A percentile compares a stretch with the other conserved stretches of the same genome.
These are phyloP conservation scores for Engraulis encrasicolus DNA, from an alignment of 2,113 vertebrate genomes.

Conservation along the genomic window DNA sequence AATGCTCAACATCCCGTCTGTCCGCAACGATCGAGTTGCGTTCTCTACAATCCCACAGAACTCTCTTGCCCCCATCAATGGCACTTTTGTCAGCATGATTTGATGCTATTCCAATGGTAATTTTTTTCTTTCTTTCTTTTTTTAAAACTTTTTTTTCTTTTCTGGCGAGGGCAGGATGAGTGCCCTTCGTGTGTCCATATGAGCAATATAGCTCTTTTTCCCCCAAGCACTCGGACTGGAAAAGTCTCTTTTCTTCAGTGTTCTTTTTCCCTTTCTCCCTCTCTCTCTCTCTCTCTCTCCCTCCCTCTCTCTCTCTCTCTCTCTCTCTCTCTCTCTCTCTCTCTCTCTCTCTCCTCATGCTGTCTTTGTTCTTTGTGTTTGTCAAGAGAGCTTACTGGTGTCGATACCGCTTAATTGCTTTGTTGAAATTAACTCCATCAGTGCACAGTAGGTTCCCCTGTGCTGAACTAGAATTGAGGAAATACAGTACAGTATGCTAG, in stretches of 20 bases:
- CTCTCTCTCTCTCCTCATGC: not conserved
- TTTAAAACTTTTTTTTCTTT: conserved; percentile 42
- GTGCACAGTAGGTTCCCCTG: not conserved
- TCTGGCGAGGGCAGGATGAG: not conserved
- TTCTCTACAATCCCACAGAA: conserved; percentile 20
- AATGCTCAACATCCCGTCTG: conserved; percentile 26
- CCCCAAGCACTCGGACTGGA: not conserved
- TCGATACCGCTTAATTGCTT: not conserved
- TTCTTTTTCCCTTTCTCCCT: not conserved
- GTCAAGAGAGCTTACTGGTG: not conserved
- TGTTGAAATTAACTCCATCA: not conserved
- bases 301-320: too few relatives aligned
- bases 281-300: too few relatives aligned
- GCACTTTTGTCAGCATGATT: conserved; percentile 49
- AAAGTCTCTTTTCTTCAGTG: not conserved
- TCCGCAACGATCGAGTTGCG: conserved; percentile 4
- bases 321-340: too few relatives aligned
- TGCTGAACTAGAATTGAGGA: too few relatives aligned
- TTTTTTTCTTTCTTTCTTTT: not conserved
- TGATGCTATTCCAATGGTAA: not conserved
- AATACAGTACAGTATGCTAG: too few relatives aligned
- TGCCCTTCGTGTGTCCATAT: not conserved
- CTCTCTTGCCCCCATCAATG: conserved; percentile 44
- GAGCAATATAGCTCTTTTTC: not conserved
- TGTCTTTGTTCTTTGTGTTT: conserved; percentile 5